phyloP scores from a whole-genome alignment of 2,797 vertebrate species.

The Chrysocyon brachyurus region DNA sequence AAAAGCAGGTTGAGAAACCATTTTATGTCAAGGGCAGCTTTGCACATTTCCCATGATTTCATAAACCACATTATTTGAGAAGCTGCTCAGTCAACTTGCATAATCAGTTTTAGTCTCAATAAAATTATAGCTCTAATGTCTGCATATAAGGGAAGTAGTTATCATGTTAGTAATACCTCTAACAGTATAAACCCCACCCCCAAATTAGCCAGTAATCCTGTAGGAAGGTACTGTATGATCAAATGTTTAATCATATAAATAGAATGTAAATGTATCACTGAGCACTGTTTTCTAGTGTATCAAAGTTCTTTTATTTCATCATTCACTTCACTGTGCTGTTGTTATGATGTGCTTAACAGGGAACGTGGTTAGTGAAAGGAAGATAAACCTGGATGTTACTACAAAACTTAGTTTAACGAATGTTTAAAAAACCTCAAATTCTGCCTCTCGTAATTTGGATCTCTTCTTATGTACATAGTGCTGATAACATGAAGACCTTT shows the following conservation, averaged over 20 bases:
- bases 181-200: constrained; percentile 85
- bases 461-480: constrained; percentile 76
- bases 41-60: constrained; percentile 86
- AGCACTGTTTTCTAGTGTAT: constrained; percentile 89
- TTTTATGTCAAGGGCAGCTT: constrained; percentile 89
- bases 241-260: constrained; percentile 92
- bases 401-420: constrained; percentile 81
- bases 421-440: constrained; percentile 82
- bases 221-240: constrained; percentile 92
- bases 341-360: constrained; percentile 93
- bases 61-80: constrained; percentile 87
- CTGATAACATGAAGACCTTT: constrained; percentile 74
- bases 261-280: constrained; percentile 91
- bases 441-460: constrained; percentile 82
- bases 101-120: constrained; percentile 92
- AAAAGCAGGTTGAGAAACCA: constrained; percentile 87
- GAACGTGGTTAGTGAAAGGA: constrained; percentile 91
- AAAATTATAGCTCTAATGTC: constrained; percentile 94
- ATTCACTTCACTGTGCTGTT: constrained; percentile 93
- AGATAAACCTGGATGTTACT: constrained; percentile 95
- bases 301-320: constrained; percentile 87
- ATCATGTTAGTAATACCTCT: constrained; percentile 92
- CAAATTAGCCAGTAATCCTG: constrained; percentile 90
- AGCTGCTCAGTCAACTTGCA: constrained; percentile 91
- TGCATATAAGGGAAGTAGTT: constrained; percentile 94